Base-by-base conservation (phyloP, 2,797 vertebrate genomes). In the Sebastes iracundus region DNA sequence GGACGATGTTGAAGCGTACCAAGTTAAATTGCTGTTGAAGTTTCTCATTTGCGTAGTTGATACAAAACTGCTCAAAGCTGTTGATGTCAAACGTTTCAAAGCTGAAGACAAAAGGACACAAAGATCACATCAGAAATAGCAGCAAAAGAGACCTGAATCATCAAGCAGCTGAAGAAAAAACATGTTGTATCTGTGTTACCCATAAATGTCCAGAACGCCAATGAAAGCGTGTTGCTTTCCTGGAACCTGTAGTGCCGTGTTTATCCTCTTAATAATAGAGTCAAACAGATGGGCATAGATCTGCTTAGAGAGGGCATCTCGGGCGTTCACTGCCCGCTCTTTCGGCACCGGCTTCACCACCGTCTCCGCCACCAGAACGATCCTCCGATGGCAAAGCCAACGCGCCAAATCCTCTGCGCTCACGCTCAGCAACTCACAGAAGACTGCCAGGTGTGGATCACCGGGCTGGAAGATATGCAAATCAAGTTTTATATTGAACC, bases 31-130 rank as follows among this genome's bases (percentile, higher is more conserved):
- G 99, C 78, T 99, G 99, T 42, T 99, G 99, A 13, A 99, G 96
- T 81, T 99, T 99, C 90, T 99, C 99, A 76, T 99, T 99, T 32
- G 99, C 99, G 5, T 99, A 99, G 94, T 99, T 99, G 90, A 99
- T 99, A 84, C 98, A 99, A 93, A 99, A 99, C 83, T 99, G 98
- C 87, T 99, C 99, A 93, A 99, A 99, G 91, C 98, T 99, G 95
- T 99, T 99, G 84, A 98, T 89, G 68, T 99, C 98, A 93, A 99
- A 99, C 0, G 99, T 99, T 95, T 99, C 99, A 96, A 99, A 99
- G 81, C 99, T 99, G 95, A 82, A 73, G 80, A 76, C 46, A 1
- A 75, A 85, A 80, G 22, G 42, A 46, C 2, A 30, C 3, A 20
- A 81, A 6, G 0, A 32, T 53, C 18, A 25, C 2, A 32, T 76